These are phyloP conservation scores for Hucho hucho DNA, from an alignment of 2,113 vertebrate species.

Conservation along the genomic window DNA sequence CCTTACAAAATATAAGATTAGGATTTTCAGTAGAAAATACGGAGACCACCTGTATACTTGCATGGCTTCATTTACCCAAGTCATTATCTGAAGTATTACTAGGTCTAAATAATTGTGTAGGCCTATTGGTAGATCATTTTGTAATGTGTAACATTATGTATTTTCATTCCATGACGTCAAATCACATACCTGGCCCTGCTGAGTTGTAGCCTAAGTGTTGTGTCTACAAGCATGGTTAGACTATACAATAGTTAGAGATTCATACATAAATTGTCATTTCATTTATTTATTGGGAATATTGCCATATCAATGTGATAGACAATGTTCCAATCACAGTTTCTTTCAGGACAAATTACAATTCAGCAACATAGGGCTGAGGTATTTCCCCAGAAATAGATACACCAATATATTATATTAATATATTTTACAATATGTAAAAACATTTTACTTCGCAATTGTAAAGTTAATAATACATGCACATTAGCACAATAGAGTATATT, in stretches of 20 bases:
- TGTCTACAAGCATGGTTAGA: too few relatives aligned
- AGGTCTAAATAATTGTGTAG: too few relatives aligned
- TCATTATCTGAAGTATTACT: too few relatives aligned
- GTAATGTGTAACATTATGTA: neutral
- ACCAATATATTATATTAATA: neutral
- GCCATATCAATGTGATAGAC: constrained; percentile 49
- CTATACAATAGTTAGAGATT: neutral
- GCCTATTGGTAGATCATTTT: too few relatives aligned
- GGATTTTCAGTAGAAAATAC: too few relatives aligned
- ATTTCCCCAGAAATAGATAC: neutral
- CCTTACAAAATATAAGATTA: too few relatives aligned
- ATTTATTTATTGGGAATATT: neutral
- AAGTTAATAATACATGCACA: constrained; percentile 30
- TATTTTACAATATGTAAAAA: constrained; percentile 52
- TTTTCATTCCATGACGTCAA: too few relatives aligned
- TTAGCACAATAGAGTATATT: constrained; percentile 3
- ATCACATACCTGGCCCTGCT: too few relatives aligned
- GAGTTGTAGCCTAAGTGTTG: too few relatives aligned
- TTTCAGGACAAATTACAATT: neutral
- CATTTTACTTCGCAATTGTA: constrained; percentile 25
- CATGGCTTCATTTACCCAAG: too few relatives aligned
- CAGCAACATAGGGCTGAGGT: neutral
- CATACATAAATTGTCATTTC: neutral
- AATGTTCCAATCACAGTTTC: neutral
- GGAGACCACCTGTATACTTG: too few relatives aligned